Evolutionary conservation across 2,888 invertebrate species (phyloP).

Genomic region (Caenorhabditis afra): DNA sequence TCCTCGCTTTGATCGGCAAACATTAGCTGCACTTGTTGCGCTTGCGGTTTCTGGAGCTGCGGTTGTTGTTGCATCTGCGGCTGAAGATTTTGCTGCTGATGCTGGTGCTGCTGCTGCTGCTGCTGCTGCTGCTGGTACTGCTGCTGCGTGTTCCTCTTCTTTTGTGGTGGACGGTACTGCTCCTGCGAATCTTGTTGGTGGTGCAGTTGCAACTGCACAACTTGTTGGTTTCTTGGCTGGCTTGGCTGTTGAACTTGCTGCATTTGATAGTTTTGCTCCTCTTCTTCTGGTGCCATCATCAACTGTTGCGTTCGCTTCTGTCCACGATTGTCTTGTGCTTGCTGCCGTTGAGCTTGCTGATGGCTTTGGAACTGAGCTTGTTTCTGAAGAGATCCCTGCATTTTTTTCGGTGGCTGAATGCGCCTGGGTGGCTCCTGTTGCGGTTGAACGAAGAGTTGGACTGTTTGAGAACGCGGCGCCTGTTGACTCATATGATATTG

Average conservation of each 20-base stretch:
- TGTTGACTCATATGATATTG: not conserved
- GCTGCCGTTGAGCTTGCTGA: not conserved
- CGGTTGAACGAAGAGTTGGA: too few species aligned
- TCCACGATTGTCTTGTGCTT: not conserved
- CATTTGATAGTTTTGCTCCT: not conserved
- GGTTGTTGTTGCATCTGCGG: too few species aligned
- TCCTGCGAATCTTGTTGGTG: not conserved
- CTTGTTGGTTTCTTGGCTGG: too few species aligned
- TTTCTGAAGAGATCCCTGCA: not conserved
- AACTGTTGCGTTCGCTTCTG: too few species aligned
- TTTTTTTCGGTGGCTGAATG: not conserved
- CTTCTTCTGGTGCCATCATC: too few species aligned
- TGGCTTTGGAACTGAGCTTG: not conserved
- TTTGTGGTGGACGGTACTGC: not conserved
- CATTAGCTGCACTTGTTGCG: conserved; percentile 19
- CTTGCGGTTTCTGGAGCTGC: too few species aligned
- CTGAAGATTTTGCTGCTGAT: conserved; percentile 7
- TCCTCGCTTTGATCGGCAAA: not conserved
- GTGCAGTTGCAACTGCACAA: too few species aligned
- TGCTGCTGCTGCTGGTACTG: conserved; percentile 15
- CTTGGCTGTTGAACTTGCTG: not conserved
- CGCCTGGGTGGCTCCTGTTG: too few species aligned
- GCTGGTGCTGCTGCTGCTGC: not conserved
- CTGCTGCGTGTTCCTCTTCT: too few species aligned
- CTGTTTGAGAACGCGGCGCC: too few species aligned